Conservation (phyloP, 2,797 vertebrate genomes). For the Semaprochilodus insignis region DNA sequence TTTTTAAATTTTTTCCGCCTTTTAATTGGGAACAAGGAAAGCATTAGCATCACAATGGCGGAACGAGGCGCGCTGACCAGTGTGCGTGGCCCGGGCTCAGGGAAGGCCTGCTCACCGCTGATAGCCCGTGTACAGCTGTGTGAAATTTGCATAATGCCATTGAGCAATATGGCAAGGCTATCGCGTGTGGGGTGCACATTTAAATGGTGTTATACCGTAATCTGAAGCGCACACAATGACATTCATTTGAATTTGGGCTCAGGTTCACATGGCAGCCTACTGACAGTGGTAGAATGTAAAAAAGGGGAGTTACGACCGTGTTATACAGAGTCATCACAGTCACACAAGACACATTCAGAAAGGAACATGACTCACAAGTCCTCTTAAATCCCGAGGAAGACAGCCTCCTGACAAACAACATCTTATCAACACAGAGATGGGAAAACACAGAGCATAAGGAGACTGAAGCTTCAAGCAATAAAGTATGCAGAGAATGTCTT, state of each 20-base stretch:
- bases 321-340: slow-evolving; percentile 3
- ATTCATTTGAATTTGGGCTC: not conserved
- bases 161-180: slow-evolving; percentile 43
- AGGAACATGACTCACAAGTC: not conserved
- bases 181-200: not conserved
- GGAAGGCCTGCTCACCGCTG: slow-evolving; percentile 22
- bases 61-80: slow-evolving; percentile 53
- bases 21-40: slow-evolving; percentile 79
- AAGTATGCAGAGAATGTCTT: slow-evolving; percentile 25
- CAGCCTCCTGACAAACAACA: not conserved
- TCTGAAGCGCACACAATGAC: slow-evolving; percentile 1
- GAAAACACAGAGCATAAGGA: slow-evolving; percentile 14
- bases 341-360: not conserved
- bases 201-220: slow-evolving; percentile 10
- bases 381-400: slow-evolving; percentile 3
- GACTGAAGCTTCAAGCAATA: slow-evolving; percentile 4
- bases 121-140: slow-evolving; percentile 19
- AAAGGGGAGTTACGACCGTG: not conserved
- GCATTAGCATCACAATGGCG: slow-evolving; percentile 77
- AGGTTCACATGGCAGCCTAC: not conserved
- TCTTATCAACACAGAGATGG: slow-evolving; percentile 8
- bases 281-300: not conserved
- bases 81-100: slow-evolving; percentile 40
- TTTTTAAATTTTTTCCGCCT: slow-evolving; percentile 72
- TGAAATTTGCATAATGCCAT: slow-evolving; percentile 51